Percentiles rank a stretch among this genome's conserved stretches.
Evolutionary conservation across 2,113 vertebrate genomes (phyloP).

Genomic region (Spea bombifrons): DNA sequence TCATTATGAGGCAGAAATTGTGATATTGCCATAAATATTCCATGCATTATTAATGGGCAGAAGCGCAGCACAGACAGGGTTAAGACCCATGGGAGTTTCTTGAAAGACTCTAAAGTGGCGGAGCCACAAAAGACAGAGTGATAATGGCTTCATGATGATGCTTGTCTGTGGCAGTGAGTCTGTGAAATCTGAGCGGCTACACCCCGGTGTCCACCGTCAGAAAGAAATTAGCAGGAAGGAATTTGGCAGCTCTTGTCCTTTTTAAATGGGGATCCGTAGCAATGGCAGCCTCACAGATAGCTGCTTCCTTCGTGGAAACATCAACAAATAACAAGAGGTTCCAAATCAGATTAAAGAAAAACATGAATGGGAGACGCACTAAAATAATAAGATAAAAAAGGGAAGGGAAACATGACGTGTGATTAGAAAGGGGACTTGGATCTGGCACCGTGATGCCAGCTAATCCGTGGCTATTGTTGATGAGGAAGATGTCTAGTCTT

Average conservation of each 20-base stretch:
- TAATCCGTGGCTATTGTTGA: constrained; percentile 34
- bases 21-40: constrained; percentile 46
- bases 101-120: constrained; percentile 53
- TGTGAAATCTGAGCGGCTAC: constrained; percentile 54
- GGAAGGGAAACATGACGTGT: constrained; percentile 38
- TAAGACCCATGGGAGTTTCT: constrained; percentile 56
- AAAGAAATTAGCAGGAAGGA: constrained; percentile 54
- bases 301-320: constrained; percentile 61
- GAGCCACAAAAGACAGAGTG: constrained; percentile 56
- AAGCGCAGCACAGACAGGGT: constrained; percentile 53
- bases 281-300: constrained; percentile 57
- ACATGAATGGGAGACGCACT: constrained; percentile 43
- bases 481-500: constrained; percentile 44
- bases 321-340: constrained; percentile 60
- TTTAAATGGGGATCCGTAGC: constrained; percentile 53
- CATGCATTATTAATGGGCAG: constrained; percentile 45
- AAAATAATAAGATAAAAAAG: constrained; percentile 54
- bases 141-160: constrained; percentile 65
- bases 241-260: constrained; percentile 56
- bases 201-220: constrained; percentile 42
- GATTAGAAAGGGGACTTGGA: constrained; percentile 32
- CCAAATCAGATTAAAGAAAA: constrained; percentile 55
- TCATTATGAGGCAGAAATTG: not conserved
- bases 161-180: constrained; percentile 54
- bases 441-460: constrained; percentile 34